Evolutionary conservation across 2,888 invertebrate species (phyloP), one percentile per base, ranked within the genome.

Genomic region (Pyralis farinalis): DNA sequence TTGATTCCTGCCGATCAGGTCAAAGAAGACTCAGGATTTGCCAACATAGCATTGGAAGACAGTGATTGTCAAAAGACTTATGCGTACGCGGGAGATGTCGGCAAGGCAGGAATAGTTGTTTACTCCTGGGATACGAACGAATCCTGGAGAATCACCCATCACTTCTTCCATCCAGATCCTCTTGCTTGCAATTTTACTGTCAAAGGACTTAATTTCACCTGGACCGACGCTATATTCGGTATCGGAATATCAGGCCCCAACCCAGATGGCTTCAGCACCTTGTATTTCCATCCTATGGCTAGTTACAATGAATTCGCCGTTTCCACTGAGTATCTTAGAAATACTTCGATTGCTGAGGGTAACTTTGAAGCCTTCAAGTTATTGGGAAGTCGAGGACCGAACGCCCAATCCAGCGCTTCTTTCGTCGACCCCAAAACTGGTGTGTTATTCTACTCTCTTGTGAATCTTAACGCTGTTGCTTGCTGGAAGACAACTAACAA

Each of bases 271-370:
- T 93, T 79, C 67, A 92, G 94, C 43, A 94, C 93, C 0, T 71
- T 96, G 1, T 96, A 94, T 60, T 96, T 95, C 83, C 96, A 96
- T 63, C 94, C 96, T 0, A 90, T 96, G 71, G 92, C 93, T 1
- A 95, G 95, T 52, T 93, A 91, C 44, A 91, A 93, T 65, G 95
- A 96, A 63, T 96, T 94, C 64, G 74, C 93, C 0, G 95, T 96
- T 0, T 94, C 91, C 1, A 95, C 95, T 0, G 90, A 90, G 52
- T 84, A 93, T 34, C 72, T 95, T 22, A 89, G 93, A 21, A 92
- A 94, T 53, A 84, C 91, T 53, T 85, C 90, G 0, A 59, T 91
- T 3, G 90, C 91, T 16, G 71, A 84, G 12, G 81, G 73, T 0
- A 92, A 90, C 49, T 94, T 92, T 58, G 81, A 91, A 4, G 91